Conservation (phyloP, 2,888 invertebrate species). For the Serripes groenlandicus region DNA sequence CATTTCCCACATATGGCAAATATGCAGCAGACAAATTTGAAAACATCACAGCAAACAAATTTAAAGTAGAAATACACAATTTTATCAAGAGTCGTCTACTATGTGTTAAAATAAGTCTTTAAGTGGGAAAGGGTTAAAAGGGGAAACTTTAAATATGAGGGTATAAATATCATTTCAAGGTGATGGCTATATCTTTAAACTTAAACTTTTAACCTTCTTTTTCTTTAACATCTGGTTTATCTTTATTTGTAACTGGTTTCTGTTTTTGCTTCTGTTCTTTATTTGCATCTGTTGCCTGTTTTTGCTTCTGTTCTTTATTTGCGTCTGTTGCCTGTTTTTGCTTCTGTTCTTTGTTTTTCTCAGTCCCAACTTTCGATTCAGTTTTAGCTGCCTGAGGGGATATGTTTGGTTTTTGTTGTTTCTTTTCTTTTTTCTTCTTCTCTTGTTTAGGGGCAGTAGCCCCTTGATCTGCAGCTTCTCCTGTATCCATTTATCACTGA, state of each 20-base stretch:
- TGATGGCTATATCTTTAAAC: not conserved
- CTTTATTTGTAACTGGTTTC: not conserved
- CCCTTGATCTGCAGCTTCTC: conserved; percentile 32
- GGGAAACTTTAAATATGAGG: no score
- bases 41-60: no score
- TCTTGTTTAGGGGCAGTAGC: conserved; percentile 17
- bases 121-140: no score
- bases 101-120: no score
- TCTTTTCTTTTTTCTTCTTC: conserved; percentile 33
- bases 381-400: not conserved
- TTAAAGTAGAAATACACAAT: no score
- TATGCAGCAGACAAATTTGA: no score
- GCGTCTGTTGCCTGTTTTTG: not conserved
- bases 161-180: no score
- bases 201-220: not conserved
- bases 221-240: not conserved
- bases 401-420: conserved; percentile 16
- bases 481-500: conserved; percentile 14
- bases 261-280: not conserved
- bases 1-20: no score
- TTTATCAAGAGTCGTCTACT: no score
- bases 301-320: not conserved
- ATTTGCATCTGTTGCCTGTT: not conserved
- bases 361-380: not conserved
- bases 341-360: conserved; percentile 21